Evolutionary conservation across 2,797 vertebrate species (phyloP).

Genomic region (Yasuhikotakia modesta): DNA sequence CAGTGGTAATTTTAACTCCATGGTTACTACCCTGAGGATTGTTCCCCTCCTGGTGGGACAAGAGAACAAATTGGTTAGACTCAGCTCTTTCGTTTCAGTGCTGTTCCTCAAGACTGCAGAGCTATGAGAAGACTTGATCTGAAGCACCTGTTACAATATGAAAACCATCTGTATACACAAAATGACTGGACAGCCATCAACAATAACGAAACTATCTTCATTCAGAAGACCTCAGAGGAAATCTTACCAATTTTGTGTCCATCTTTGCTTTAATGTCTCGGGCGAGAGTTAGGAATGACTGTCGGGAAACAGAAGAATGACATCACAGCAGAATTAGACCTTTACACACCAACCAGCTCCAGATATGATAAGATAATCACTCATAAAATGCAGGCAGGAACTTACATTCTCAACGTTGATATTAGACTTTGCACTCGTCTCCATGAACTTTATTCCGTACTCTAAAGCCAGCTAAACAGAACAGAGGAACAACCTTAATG

Average conservation of each 20-base stretch:
- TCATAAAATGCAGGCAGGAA: conserved; percentile 31
- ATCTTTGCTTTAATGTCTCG: conserved; percentile 99
- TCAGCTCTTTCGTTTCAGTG: neutral
- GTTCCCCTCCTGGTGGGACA: conserved; percentile 88
- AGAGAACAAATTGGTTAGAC: conserved; percentile 12
- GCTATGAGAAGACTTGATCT: too few relatives aligned
- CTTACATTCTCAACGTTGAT: conserved; percentile 98
- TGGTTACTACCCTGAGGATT: conserved; percentile 90
- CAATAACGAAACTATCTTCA: too few relatives aligned
- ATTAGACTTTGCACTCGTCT: conserved; percentile 97
- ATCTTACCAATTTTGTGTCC: conserved; percentile 96
- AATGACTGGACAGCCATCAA: too few relatives aligned
- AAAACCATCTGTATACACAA: too few relatives aligned
- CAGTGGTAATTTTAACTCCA: conserved; percentile 91
- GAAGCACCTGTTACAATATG: too few relatives aligned
- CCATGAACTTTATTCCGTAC: conserved; percentile 98
- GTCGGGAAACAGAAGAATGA: conserved; percentile 46
- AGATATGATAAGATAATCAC: conserved; percentile 5
- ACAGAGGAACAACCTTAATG: neutral
- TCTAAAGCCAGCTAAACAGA: conserved; percentile 86
- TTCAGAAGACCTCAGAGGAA: neutral
- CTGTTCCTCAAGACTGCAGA: neutral
- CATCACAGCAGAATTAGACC: neutral
- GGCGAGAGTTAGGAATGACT: conserved; percentile 96
- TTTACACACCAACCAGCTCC: neutral